Conservation (phyloP, 2,797 vertebrate species). For the Parotocinclus haroldoi region DNA sequence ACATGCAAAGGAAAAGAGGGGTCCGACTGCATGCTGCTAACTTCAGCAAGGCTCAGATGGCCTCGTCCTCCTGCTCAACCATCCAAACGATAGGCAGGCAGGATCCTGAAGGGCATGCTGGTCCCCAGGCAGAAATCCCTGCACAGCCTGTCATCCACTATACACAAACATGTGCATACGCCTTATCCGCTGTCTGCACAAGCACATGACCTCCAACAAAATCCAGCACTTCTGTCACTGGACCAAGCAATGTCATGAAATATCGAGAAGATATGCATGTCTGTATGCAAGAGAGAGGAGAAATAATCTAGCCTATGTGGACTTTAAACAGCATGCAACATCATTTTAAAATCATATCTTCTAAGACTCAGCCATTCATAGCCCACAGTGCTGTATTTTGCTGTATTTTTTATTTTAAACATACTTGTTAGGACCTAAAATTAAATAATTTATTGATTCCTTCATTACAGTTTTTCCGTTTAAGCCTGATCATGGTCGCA, state of each 20-base stretch:
- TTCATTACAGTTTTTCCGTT: no score
- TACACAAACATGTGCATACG: constrained; percentile 20
- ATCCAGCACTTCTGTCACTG: no score
- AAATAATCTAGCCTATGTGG: constrained; percentile 1
- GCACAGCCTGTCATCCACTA: constrained; percentile 27
- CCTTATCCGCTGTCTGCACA: not conserved
- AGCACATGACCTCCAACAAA: not conserved
- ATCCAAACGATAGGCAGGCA: constrained; percentile 33
- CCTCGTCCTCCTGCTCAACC: constrained; percentile 33
- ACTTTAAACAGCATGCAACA: not conserved
- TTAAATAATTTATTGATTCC: no score
- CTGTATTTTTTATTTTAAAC: no score
- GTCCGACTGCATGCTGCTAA: constrained; percentile 24
- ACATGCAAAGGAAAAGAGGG: not conserved
- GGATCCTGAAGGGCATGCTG: constrained; percentile 37
- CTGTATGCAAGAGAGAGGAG: not conserved
- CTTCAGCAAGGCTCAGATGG: constrained; percentile 32
- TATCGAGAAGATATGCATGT: no score
- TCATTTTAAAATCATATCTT: not conserved
- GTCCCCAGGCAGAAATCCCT: constrained; percentile 27
- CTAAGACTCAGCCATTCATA: not conserved
- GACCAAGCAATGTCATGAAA: no score
- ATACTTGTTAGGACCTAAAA: no score
- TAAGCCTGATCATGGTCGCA: no score
- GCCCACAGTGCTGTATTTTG: no score